These are phyloP conservation scores for Lepidocolaptes lacrymiger DNA, from an alignment of 2,797 vertebrate genomes.

Conservation along the genomic window DNA sequence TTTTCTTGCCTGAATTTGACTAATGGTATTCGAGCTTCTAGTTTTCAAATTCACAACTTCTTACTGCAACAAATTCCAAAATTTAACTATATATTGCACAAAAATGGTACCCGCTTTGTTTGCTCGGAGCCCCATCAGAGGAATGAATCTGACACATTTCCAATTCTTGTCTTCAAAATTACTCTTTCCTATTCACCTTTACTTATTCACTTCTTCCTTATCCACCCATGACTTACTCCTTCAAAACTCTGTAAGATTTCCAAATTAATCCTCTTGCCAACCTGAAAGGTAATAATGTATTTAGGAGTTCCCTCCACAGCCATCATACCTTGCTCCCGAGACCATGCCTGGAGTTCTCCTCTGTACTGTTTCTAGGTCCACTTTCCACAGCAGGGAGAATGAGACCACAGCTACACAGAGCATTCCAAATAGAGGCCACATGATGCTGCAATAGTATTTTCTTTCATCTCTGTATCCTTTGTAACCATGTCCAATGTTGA, in stretches of 20 bases:
- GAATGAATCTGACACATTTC: background rate
- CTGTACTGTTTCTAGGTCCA: background rate
- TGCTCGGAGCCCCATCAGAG: background rate
- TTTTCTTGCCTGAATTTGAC: background rate
- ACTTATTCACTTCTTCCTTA: background rate
- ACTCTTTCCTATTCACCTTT: background rate
- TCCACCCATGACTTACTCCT: background rate
- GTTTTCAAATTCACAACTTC: background rate
- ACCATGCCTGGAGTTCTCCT: background rate
- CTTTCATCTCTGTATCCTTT: background rate
- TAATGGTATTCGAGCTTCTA: background rate
- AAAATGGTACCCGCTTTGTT: background rate
- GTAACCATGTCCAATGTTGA: background rate
- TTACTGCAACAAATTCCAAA: background rate
- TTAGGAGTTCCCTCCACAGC: background rate
- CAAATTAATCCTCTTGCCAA: background rate
- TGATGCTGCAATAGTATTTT: background rate
- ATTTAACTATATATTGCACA: background rate
- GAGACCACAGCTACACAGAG: background rate
- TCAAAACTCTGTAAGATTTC: background rate
- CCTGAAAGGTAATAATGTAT: accelerated
- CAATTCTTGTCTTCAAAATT: background rate
- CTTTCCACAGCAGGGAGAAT: accelerated
- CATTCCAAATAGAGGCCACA: accelerated
- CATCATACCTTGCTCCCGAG: background rate